Conservation (phyloP, 2,797 vertebrate genomes). For the Limnodromus scolopaceus region DNA sequence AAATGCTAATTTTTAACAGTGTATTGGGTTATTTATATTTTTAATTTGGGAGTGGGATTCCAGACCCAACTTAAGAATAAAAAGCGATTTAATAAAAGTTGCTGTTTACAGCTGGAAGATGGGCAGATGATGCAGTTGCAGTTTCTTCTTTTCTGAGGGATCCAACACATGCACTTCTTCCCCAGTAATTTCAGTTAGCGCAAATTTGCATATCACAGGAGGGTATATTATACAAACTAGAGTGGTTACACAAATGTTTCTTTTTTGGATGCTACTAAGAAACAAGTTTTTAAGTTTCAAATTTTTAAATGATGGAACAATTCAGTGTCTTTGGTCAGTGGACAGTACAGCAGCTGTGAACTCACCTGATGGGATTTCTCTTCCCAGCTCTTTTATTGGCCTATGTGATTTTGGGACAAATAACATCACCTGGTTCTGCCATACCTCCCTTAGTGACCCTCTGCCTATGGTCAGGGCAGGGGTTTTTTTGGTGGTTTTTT, state of each 20-base stretch:
- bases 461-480: not conserved
- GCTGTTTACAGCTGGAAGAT: not conserved
- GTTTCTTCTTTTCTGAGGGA: not conserved
- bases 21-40: not conserved
- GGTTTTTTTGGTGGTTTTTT: not conserved
- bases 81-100: not conserved
- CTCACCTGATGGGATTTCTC: not conserved
- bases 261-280: not conserved
- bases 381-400: not conserved
- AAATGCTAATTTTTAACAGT: not conserved
- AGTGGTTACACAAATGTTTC: not conserved
- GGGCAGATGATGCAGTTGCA: not conserved
- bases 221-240: not conserved
- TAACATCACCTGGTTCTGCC: not conserved
- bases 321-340: not conserved
- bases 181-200: not conserved
- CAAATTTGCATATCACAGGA: not conserved
- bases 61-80: not conserved
- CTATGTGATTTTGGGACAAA: not conserved
- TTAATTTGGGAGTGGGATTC: not conserved
- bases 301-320: not conserved
- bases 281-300: not conserved
- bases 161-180: not conserved
- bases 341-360: not conserved
- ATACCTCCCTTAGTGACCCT: not conserved